Evolutionary conservation across 2,888 invertebrate genomes (phyloP), one percentile per base, ranked within the genome.

Genomic region (Anticlea derivata): DNA sequence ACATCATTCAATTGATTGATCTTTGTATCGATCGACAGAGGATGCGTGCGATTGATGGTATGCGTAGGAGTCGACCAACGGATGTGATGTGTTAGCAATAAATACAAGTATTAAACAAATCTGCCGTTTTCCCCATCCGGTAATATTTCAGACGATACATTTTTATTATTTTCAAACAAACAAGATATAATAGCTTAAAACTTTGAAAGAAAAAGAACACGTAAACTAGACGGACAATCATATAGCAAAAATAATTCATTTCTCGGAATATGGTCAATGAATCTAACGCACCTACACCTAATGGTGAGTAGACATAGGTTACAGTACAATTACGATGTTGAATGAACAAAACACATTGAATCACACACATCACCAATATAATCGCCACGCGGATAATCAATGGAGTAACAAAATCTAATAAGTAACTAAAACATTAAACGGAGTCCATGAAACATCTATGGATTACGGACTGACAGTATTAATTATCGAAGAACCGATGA

Each of bases 1-100:
- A 34, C 34, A 7, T 34, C 22, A 34, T 10, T 22, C 7, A 13
- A 7, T 13, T 33, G 33, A 33, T 33, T 10, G 24, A 37, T 24
- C 13, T 33, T 31, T 43, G 10, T 27, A 24, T 50, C 38, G 31
- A 39, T 56, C 23, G 20, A 27, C 13, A 23, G 26, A 41, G 48
- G 51, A 55, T 41, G 40, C 17, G 44, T 41, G 40, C 17, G 44
- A 22, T 26, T 31, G 50, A 47, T 37, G 46, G 13, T 17, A 50
- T 39, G 57, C 54, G 59, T 60, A 51, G 60, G 58, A 35, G 54
- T 45, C 41, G 46, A 54, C 40, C 10, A 23, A 12, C 63, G 61
- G 63, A 66, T 55, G 58, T 54, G 57, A 61, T 63, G 37, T 55
- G 57, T 54, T 56, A 48, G 40, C 51, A 56, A 62, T 62, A 63